Conservation (phyloP, 2,797 vertebrate genomes). For the Thalassophryne amazonica region DNA sequence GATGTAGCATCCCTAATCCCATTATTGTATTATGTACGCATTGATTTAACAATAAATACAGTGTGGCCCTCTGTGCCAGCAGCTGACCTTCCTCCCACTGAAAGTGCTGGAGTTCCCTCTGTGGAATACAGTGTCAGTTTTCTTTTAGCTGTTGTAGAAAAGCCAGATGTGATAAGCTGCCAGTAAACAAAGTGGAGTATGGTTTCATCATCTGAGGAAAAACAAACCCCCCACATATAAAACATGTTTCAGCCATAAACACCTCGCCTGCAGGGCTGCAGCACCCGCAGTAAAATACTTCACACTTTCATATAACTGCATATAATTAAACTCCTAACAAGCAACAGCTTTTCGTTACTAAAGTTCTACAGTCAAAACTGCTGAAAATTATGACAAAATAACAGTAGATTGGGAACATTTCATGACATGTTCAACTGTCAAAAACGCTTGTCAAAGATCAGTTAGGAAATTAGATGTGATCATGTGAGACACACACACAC, state of each 20-base stretch:
- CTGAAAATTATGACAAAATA: too few species aligned
- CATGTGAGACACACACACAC: too few species aligned
- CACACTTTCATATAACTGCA: too few species aligned
- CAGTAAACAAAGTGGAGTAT: slow-evolving; percentile 36
- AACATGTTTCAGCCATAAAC: slow-evolving; percentile 17
- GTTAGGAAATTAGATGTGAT: too few species aligned
- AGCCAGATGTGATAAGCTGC: slow-evolving; percentile 19
- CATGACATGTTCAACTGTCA: too few species aligned
- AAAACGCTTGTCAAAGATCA: too few species aligned
- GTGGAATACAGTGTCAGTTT: slow-evolving; percentile 10
- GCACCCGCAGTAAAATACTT: slow-evolving; percentile 8
- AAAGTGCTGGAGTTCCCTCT: slow-evolving; percentile 12
- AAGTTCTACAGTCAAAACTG: too few species aligned
- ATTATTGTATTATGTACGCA: slow-evolving; percentile 27
- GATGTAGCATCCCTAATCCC: slow-evolving; percentile 46
- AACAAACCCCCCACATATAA: too few species aligned
- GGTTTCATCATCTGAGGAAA: slow-evolving; percentile 5
- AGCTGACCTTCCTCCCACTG: slow-evolving; percentile 24
- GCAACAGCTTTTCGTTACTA: too few species aligned
- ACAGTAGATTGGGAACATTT: too few species aligned
- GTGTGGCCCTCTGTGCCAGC: slow-evolving; percentile 11
- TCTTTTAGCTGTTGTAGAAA: slow-evolving; percentile 37
- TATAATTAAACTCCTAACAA: too few species aligned
- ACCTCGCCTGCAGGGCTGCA: slow-evolving; percentile 24
- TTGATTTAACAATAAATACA: slow-evolving; percentile 29